Percentiles rank a stretch among this genome's conserved stretches.
phyloP scores from a whole-genome alignment of 2,888 invertebrate genomes.

The Camponotus fellah region DNA sequence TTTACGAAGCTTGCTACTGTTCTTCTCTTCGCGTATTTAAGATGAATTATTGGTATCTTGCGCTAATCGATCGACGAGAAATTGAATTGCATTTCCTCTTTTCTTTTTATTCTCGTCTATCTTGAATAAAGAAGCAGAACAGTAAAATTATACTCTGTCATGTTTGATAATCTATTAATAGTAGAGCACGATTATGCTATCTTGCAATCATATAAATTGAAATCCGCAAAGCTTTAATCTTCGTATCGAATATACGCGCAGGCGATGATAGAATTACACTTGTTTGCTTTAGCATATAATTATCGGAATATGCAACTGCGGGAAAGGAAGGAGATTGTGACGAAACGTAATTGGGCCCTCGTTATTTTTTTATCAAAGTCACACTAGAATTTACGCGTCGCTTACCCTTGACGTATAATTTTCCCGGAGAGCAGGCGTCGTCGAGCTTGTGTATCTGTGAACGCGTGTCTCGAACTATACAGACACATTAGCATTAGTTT shows the following conservation, averaged over 20 bases:
- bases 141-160: neutral
- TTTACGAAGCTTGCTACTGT: neutral
- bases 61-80: neutral
- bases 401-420: conserved; percentile 46
- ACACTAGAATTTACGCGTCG: conserved; percentile 51
- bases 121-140: neutral
- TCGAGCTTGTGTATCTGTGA: conserved; percentile 10
- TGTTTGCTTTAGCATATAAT: conserved; percentile 38
- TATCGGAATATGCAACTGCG: conserved; percentile 27
- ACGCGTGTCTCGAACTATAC: conserved; percentile 23
- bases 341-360: conserved; percentile 36
- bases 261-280: conserved; percentile 36
- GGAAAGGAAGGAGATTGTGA: conserved; percentile 40
- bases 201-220: neutral
- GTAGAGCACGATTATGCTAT: neutral
- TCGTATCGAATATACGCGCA: neutral
- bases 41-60: neutral
- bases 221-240: neutral
- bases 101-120: neutral
- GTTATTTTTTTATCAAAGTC: conserved; percentile 1
- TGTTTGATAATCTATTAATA: neutral
- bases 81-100: neutral
- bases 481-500: conserved; percentile 42
- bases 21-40: neutral
- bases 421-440: conserved; percentile 24